Percentiles rank a stretch among this genome's conserved stretches.
These are phyloP conservation scores for Cydia splendana DNA, from an alignment of 1,140 invertebrate genomes.

Conservation along the genomic window DNA sequence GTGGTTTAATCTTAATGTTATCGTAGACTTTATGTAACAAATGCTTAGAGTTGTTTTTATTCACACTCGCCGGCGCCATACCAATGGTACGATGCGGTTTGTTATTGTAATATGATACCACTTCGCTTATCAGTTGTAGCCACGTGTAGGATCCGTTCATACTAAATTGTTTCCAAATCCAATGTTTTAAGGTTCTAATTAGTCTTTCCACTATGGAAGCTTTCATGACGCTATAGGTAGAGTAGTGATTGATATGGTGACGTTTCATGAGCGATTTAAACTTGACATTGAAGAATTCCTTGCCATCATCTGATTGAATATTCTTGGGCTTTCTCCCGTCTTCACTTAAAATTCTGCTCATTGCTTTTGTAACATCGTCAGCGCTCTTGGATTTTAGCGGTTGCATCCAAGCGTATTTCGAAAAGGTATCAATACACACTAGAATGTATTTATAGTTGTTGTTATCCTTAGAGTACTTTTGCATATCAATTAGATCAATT, in stretches of 20 bases:
- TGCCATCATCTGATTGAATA: conserved; percentile 72
- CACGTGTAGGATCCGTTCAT: conserved; percentile 66
- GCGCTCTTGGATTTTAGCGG: conserved; percentile 75
- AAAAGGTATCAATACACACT: conserved; percentile 74
- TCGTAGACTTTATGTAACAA: neutral
- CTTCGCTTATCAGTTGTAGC: conserved; percentile 35
- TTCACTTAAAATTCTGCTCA: conserved; percentile 44
- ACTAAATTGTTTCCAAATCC: conserved; percentile 55
- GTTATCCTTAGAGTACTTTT: conserved; percentile 57
- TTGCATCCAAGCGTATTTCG: conserved; percentile 71
- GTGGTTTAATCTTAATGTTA: neutral
- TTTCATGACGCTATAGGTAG: conserved; percentile 70
- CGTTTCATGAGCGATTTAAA: conserved; percentile 56
- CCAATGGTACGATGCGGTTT: neutral
- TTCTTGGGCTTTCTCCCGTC: conserved; percentile 55
- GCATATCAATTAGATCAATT: conserved; percentile 69
- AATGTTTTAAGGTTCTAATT: conserved; percentile 71
- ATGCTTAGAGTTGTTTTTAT: neutral
- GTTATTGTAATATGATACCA: neutral
- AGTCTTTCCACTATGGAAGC: conserved; percentile 74
- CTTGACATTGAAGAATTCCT: conserved; percentile 69
- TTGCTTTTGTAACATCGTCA: conserved; percentile 46
- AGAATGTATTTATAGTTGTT: conserved; percentile 71
- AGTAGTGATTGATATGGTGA: conserved; percentile 69
- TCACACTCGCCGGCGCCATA: neutral